Evolutionary conservation across 2,797 vertebrate genomes (phyloP).

Genomic region (Oreortyx pictus): DNA sequence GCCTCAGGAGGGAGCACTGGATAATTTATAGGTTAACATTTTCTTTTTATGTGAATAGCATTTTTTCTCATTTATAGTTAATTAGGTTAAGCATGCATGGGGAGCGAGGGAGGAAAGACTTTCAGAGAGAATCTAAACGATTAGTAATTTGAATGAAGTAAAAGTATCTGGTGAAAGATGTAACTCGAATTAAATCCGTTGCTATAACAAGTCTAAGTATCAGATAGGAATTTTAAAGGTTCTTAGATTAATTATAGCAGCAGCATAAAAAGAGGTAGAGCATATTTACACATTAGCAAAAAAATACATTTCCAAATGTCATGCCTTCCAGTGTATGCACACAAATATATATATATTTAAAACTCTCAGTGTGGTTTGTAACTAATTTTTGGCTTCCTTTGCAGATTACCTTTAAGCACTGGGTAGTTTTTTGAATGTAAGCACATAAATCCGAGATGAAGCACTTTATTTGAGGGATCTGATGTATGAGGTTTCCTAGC

Average conservation of each 20-base stretch:
- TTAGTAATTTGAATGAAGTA: conserved; percentile 82
- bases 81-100: conserved; percentile 84
- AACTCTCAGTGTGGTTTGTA: neutral
- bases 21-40: conserved; percentile 86
- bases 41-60: conserved; percentile 83
- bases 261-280: conserved; percentile 56
- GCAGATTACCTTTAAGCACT: neutral
- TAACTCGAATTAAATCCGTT: conserved; percentile 70
- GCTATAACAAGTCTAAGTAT: conserved; percentile 62
- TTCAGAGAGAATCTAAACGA: conserved; percentile 79
- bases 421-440: neutral
- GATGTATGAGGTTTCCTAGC: neutral
- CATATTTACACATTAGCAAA: conserved; percentile 23
- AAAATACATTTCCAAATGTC: neutral
- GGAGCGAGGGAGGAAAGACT: conserved; percentile 81
- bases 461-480: neutral
- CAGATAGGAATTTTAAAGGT: conserved; percentile 65
- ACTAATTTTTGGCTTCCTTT: neutral
- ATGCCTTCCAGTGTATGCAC: neutral
- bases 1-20: conserved; percentile 66
- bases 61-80: conserved; percentile 85
- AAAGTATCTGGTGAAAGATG: conserved; percentile 75
- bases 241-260: conserved; percentile 65
- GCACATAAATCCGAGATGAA: neutral
- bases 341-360: neutral